phyloP scores from a whole-genome alignment of 2,113 vertebrate genomes.

The Dasyurus viverrinus region DNA sequence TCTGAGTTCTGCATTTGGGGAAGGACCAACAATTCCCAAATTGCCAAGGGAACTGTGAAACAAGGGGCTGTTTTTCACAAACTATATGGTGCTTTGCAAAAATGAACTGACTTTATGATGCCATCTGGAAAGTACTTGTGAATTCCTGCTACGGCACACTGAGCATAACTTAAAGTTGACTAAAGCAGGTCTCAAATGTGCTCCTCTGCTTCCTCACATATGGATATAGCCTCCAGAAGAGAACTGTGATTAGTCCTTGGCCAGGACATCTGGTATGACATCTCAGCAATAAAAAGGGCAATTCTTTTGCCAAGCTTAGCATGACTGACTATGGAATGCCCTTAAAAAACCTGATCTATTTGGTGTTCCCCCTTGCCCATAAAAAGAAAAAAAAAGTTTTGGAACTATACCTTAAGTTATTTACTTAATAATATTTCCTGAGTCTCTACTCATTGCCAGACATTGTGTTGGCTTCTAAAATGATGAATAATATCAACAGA shows the following conservation, averaged over 20 bases:
- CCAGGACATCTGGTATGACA: slow-evolving; percentile 54
- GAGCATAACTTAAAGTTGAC: slow-evolving; percentile 68
- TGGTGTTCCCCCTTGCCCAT: background rate
- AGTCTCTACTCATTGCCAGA: background rate
- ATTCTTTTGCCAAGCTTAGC: slow-evolving; percentile 7
- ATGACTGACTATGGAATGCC: slow-evolving; percentile 34
- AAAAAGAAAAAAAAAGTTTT: slow-evolving; percentile 16
- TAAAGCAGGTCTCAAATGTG: slow-evolving; percentile 50
- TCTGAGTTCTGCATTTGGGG: slow-evolving; percentile 51
- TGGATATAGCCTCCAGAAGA: slow-evolving; percentile 55
- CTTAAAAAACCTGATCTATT: background rate
- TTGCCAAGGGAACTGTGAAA: slow-evolving; percentile 46
- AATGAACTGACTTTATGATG: slow-evolving; percentile 67
- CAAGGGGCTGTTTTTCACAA: slow-evolving; percentile 66
- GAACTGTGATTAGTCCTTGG: slow-evolving; percentile 50
- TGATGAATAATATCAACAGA: background rate
- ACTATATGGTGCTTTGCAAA: slow-evolving; percentile 63
- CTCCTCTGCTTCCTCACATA: slow-evolving; percentile 56
- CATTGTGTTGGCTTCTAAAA: background rate
- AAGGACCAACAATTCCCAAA: slow-evolving; percentile 50
- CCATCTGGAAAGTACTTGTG: slow-evolving; percentile 76
- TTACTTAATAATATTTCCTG: background rate
- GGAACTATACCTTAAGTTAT: background rate
- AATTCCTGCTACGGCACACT: slow-evolving; percentile 52
- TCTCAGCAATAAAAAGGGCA: slow-evolving; percentile 29